Evolutionary conservation across 2,888 invertebrate species (phyloP).

Genomic region (Busseola fusca): DNA sequence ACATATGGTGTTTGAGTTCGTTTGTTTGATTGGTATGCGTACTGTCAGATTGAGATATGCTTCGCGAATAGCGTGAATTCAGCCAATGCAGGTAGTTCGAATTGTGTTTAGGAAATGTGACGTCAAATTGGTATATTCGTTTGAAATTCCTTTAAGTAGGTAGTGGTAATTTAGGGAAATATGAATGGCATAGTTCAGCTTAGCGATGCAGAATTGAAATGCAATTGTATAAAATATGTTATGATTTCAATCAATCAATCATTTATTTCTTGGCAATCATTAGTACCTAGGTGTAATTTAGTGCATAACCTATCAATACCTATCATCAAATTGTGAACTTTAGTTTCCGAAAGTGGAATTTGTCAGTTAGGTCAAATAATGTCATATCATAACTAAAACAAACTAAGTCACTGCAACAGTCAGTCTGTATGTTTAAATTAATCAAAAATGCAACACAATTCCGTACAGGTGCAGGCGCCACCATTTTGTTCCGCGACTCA

Average conservation of each 20-base stretch:
- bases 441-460: conserved; percentile 51
- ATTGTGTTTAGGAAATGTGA: conserved; percentile 11
- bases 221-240: too few relatives aligned
- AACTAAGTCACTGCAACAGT: conserved; percentile 3
- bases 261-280: too few relatives aligned
- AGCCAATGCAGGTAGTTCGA: conserved; percentile 12
- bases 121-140: conserved; percentile 1
- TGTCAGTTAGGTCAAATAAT: neutral
- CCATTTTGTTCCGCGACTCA: conserved; percentile 31
- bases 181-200: neutral
- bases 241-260: too few relatives aligned
- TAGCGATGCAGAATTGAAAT: neutral
- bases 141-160: neutral
- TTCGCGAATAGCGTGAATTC: conserved; percentile 12
- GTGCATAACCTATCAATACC: neutral
- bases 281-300: too few relatives aligned
- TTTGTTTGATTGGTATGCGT: conserved; percentile 41
- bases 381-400: conserved; percentile 9
- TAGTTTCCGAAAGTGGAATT: neutral
- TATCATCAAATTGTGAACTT: neutral
- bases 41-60: conserved; percentile 35
- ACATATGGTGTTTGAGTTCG: conserved; percentile 49
- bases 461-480: conserved; percentile 43
- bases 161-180: neutral
- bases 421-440: conserved; percentile 39